Conservation (phyloP, 2,888 invertebrate genomes). For the Hyalella azteca region DNA sequence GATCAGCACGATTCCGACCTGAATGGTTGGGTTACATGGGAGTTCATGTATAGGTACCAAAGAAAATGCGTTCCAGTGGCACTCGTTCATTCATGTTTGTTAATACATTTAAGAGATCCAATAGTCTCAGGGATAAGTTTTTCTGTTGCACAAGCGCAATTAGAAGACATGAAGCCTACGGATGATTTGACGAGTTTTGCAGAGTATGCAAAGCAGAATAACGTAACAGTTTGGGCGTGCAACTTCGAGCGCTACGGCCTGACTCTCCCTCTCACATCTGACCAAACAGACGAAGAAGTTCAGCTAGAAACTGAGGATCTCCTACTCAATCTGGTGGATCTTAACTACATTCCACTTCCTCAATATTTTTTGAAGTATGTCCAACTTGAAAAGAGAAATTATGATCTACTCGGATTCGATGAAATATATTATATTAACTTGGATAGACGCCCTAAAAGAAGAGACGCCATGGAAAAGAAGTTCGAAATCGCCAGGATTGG, state of each 20-base stretch:
- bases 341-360: neutral
- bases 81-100: neutral
- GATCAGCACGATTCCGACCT: no score
- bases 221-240: neutral
- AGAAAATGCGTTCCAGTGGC: neutral
- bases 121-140: neutral
- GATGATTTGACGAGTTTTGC: neutral
- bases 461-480: neutral
- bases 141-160: neutral
- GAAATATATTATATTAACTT: constrained; percentile 5
- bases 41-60: neutral
- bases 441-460: neutral
- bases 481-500: neutral
- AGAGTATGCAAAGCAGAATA: neutral
- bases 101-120: neutral
- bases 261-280: neutral
- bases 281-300: neutral
- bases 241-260: neutral
- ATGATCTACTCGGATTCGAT: neutral
- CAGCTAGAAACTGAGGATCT: neutral
- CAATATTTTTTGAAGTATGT: neutral
- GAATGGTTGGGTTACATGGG: no score
- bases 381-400: neutral
- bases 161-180: neutral
- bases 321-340: neutral